Conservation (phyloP, 2,797 vertebrate genomes). For the Potorous gilbertii region DNA sequence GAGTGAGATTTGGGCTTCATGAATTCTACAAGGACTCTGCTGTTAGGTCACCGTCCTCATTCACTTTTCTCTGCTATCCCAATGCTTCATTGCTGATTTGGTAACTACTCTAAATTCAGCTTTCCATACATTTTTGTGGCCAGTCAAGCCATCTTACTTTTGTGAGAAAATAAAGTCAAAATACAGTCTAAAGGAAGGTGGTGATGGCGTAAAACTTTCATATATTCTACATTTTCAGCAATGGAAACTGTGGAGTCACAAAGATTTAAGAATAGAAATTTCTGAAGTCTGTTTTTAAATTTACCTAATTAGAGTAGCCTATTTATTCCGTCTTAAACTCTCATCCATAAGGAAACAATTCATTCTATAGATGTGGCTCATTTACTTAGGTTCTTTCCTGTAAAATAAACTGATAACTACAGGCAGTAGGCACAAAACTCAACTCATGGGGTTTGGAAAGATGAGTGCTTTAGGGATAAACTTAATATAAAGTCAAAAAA, state of each 20-base stretch:
- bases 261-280: not conserved
- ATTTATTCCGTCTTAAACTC: not conserved
- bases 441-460: not conserved
- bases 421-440: not conserved
- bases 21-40: not conserved
- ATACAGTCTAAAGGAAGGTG: not conserved
- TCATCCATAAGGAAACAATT: constrained; percentile 2
- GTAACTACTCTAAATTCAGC: not conserved
- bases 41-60: not conserved
- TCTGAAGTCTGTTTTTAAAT: constrained; percentile 6
- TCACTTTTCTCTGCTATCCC: not conserved
- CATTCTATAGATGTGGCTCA: not conserved
- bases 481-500: not conserved
- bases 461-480: not conserved
- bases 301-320: not conserved
- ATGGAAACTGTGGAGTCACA: not conserved
- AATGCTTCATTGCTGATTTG: not conserved
- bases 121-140: not conserved
- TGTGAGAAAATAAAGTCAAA: not conserved
- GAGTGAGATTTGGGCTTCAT: too few relatives aligned
- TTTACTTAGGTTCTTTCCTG: not conserved
- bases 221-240: not conserved
- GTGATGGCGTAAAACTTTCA: not conserved
- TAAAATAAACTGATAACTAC: not conserved
- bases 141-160: not conserved